Evolutionary conservation across 2,888 invertebrate genomes (phyloP).

Genomic region (Netelia fuscicornis): DNA sequence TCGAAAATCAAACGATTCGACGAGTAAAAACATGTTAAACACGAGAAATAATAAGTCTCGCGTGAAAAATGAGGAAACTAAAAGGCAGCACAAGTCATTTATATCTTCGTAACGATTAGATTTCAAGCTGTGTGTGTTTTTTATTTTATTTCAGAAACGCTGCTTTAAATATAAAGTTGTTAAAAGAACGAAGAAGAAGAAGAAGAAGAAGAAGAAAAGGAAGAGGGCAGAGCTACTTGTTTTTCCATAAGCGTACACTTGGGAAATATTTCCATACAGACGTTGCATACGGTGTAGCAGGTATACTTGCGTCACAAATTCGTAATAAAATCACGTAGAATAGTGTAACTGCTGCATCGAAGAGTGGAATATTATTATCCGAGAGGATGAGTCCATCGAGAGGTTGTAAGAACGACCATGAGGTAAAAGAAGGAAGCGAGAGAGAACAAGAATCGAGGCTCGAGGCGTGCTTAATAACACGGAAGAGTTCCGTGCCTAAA

Average conservation of each 20-base stretch:
- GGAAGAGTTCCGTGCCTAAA: constrained; percentile 61
- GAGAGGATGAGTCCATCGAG: constrained; percentile 44
- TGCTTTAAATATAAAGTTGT: not conserved
- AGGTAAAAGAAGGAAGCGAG: constrained; percentile 9
- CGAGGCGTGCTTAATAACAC: constrained; percentile 53
- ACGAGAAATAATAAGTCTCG: too few relatives aligned
- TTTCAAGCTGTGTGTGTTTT: not conserved
- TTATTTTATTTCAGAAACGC: not conserved
- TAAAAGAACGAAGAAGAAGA: constrained; percentile 7
- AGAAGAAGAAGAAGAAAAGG: constrained; percentile 9
- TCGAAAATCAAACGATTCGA: too few relatives aligned
- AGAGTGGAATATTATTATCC: constrained; percentile 59
- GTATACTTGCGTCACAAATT: constrained; percentile 50
- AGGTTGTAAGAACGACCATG: constrained; percentile 12
- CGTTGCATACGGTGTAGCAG: not conserved
- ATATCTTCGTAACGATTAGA: not conserved
- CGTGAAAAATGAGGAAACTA: too few relatives aligned
- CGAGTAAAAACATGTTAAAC: too few relatives aligned
- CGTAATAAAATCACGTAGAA: constrained; percentile 58
- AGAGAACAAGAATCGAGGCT: constrained; percentile 4
- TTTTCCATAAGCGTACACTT: constrained; percentile 10
- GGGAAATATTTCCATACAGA: not conserved
- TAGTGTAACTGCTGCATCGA: constrained; percentile 37
- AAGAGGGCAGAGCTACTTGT: not conserved
- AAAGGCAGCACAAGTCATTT: too few relatives aligned